Conservation (phyloP, 2,888 invertebrate genomes). For the Hypercompe scribonia region DNA sequence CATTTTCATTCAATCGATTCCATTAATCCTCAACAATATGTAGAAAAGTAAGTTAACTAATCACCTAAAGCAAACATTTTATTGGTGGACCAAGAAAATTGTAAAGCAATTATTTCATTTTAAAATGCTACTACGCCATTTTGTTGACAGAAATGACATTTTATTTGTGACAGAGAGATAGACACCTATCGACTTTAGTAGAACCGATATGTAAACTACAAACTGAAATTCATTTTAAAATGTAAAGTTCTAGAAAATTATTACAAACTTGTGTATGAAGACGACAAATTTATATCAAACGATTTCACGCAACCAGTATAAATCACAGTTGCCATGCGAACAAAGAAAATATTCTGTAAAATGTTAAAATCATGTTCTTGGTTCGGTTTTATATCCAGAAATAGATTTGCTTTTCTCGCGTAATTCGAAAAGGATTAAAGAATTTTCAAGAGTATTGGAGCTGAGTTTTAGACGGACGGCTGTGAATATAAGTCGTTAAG, state of each 20-base stretch:
- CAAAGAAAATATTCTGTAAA: not conserved
- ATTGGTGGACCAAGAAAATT: too few species aligned
- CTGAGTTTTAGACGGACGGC: not conserved
- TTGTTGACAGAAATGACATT: too few species aligned
- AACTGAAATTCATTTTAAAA: too few species aligned
- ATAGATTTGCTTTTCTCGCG: not conserved
- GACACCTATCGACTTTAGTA: too few species aligned
- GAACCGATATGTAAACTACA: too few species aligned
- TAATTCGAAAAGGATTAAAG: not conserved
- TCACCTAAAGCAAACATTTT: too few species aligned
- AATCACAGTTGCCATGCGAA: not conserved
- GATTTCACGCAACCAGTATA: not conserved
- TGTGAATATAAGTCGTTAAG: not conserved
- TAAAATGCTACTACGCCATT: too few species aligned
- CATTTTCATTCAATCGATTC: too few species aligned
- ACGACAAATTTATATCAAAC: not conserved
- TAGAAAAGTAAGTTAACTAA: too few species aligned
- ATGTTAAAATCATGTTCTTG: not conserved
- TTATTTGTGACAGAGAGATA: too few species aligned
- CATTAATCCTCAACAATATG: too few species aligned
- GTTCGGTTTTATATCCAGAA: not conserved
- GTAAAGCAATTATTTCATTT: too few species aligned
- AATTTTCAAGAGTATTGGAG: not conserved
- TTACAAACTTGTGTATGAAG: not conserved
- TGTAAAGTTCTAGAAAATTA: not conserved